phyloP scores from a whole-genome alignment of 2,888 invertebrate genomes.

The Phlogophora meticulosa region DNA sequence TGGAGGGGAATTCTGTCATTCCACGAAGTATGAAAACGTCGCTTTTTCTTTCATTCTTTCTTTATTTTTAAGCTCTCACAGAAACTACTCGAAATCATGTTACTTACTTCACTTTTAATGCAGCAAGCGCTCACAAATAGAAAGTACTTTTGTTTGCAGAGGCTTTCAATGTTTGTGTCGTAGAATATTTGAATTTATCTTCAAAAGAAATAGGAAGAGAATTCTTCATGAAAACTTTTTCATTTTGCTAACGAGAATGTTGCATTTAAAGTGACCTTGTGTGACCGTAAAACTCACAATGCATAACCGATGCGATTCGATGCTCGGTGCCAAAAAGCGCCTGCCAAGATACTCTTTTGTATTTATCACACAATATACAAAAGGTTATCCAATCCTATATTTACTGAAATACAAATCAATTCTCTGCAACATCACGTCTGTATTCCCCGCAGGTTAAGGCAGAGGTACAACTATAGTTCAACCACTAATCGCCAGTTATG shows the following conservation, averaged over 20 bases:
- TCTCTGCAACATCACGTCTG: too few relatives aligned
- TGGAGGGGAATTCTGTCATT: constrained; percentile 11
- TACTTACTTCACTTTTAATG: constrained; percentile 55
- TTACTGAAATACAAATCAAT: not conserved
- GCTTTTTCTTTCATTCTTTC: constrained; percentile 1
- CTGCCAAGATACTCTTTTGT: constrained; percentile 1
- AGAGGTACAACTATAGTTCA: too few relatives aligned
- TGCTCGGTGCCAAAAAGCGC: not conserved
- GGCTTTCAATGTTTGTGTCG: constrained; percentile 32
- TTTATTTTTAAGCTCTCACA: constrained; percentile 24
- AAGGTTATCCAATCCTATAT: not conserved
- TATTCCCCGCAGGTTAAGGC: too few relatives aligned
- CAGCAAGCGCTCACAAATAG: constrained; percentile 22
- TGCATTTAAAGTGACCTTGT: constrained; percentile 1
- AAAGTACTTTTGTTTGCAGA: constrained; percentile 36
- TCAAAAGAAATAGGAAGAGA: constrained; percentile 23
- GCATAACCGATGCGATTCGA: not conserved
- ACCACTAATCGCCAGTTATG: too few relatives aligned
- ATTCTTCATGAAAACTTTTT: constrained; percentile 20
- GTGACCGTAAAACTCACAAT: not conserved
- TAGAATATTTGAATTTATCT: constrained; percentile 27
- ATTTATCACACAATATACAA: too few relatives aligned
- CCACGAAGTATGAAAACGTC: constrained; percentile 11
- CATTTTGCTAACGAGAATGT: not conserved
- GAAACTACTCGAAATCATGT: constrained; percentile 39